Conservation (phyloP, 2,113 vertebrate species). For the Trematocara unimaculatum region DNA sequence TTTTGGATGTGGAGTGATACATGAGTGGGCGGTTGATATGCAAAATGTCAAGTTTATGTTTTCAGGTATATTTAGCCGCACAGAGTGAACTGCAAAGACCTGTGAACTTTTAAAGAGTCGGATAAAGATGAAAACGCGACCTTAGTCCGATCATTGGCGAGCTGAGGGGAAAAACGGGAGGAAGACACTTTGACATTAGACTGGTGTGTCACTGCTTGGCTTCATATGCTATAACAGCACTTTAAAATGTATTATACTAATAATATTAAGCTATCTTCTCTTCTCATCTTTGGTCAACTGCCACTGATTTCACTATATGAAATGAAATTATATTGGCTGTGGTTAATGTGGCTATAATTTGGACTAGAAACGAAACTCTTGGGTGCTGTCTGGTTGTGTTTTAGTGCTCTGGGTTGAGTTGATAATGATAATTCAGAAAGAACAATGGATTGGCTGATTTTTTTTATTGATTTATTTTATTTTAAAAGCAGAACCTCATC, state of each 20-base stretch:
- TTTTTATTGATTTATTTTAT: not conserved
- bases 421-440: not conserved
- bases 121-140: not conserved
- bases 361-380: not conserved
- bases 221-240: not conserved
- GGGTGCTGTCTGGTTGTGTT: not conserved
- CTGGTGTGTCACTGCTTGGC: not conserved
- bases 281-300: not conserved
- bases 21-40: not conserved
- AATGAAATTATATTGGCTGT: not conserved
- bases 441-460: not conserved
- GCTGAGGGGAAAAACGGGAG: not conserved
- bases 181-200: not conserved
- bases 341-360: not conserved
- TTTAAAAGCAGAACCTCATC: not conserved
- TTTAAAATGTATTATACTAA: not conserved
- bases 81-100: not conserved
- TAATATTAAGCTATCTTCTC: not conserved
- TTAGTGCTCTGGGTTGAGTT: not conserved
- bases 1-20: slow-evolving; percentile 8
- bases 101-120: not conserved
- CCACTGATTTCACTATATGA: not conserved
- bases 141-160: not conserved
- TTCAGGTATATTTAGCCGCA: not conserved
- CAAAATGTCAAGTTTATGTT: slow-evolving; percentile 31